Base-by-base conservation (phyloP, 2,113 vertebrate genomes). In the Gasterosteus nipponicus region DNA sequence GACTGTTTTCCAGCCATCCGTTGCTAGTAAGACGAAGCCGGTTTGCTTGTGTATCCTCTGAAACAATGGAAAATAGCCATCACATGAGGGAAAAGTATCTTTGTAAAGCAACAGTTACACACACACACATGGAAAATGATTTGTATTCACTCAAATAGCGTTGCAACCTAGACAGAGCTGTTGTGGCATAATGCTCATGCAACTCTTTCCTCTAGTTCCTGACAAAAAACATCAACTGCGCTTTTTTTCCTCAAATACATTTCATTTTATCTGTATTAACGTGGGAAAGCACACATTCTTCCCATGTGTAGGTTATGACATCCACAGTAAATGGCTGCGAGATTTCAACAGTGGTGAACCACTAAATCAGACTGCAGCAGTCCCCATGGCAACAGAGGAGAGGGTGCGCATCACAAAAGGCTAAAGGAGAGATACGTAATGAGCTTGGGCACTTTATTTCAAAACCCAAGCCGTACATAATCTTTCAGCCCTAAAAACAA, bases 321-420 rank as follows among this genome's bases (percentile, higher is more conserved):
- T 1, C 11, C 2, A 16, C 14, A 57, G 56, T 16, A 49, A 69
- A 63, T 31, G 46, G 14, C 11, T 33, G 49, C 11, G 14, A 1
- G 63, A 11, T 70, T 56, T 64, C 9, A 62, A 64, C 54, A 39
- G 35, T 76, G 78, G 88, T 84, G 76, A 83, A 82, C 79, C 67
- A 60, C 29, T 71, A 26, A 72, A 65, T 51, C 70, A 86, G 91
- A 93, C 92, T 93, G 93, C 92, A 92, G 93, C 89, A 88, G 93
- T 95, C 92, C 88, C 94, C 93, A 95, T 95, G 87, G 94, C 92
- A 95, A 95, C 94, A 84, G 90, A 91, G 86, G 80, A 88, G 84
- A 85, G 82, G 78, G 53, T 70, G 80, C 69, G 86, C 73, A 87
- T 86, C 83, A 76, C 72, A 77, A 58, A 26, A 66, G 65, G 19